A percentile compares a stretch with the other conserved stretches of the same genome.
Conservation (phyloP, 2,888 invertebrate species). For the Ectemnius continuus region DNA sequence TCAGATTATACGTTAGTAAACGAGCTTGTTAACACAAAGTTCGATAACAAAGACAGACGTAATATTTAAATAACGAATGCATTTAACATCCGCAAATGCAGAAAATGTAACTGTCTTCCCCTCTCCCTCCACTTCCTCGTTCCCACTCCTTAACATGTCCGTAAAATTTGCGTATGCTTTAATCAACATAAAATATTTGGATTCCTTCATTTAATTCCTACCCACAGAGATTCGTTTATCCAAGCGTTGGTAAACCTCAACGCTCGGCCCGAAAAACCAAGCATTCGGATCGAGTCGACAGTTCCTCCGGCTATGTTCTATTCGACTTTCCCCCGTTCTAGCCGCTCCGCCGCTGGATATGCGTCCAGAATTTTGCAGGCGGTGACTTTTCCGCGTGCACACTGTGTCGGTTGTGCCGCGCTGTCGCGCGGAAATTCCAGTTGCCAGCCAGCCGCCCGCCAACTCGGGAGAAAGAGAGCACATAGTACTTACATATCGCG, state of each 20-base stretch:
- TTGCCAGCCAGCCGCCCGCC: constrained; percentile 18
- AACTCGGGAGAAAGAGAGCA: constrained; percentile 13
- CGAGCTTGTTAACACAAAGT: no score
- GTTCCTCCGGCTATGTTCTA: background rate
- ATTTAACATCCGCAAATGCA: no score
- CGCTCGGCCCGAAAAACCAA: background rate
- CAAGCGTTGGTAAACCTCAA: background rate
- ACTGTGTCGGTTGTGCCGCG: constrained; percentile 38
- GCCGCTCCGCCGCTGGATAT: constrained; percentile 20
- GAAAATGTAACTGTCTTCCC: no score
- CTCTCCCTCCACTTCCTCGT: no score
- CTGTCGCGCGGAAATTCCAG: constrained; percentile 39
- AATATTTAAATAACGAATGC: no score
- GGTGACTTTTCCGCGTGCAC: constrained; percentile 35
- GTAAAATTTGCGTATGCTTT: no score
- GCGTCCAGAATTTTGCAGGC: constrained; percentile 41
- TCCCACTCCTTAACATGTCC: no score
- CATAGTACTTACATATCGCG: constrained; percentile 1
- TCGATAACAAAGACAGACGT: no score
- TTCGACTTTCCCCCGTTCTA: constrained; percentile 26
- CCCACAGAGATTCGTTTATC: no score
- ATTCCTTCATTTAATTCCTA: no score
- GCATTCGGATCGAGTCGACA: background rate
- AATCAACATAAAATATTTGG: no score
- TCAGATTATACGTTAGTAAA: no score